These are phyloP conservation scores for Oriolus oriolus DNA, from an alignment of 2,113 vertebrate species.

Conservation along the genomic window DNA sequence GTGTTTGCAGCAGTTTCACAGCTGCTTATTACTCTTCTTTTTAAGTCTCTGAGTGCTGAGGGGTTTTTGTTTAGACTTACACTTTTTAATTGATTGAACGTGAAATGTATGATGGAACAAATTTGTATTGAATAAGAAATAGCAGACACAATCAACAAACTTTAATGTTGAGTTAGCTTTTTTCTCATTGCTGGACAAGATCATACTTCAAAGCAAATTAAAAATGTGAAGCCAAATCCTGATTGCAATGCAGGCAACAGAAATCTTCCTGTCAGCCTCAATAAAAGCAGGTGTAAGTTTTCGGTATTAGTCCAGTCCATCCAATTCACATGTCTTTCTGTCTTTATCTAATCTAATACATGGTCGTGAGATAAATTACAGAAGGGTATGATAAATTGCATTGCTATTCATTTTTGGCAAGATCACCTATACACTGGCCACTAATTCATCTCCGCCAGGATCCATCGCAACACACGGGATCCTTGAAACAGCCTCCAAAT, in stretches of 20 bases:
- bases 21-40: background rate
- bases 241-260: slow-evolving; percentile 16
- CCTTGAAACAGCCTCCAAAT: slow-evolving; percentile 16
- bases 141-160: background rate
- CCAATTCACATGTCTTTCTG: slow-evolving; percentile 42
- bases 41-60: background rate
- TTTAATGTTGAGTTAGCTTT: slow-evolving; percentile 40
- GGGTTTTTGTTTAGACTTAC: background rate
- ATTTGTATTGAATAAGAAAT: background rate
- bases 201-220: slow-evolving; percentile 56
- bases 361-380: slow-evolving; percentile 46
- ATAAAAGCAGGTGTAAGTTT: slow-evolving; percentile 45
- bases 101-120: background rate
- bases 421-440: slow-evolving; percentile 24
- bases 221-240: slow-evolving; percentile 24
- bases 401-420: slow-evolving; percentile 54
- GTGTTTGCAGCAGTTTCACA: background rate
- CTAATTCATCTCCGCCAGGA: slow-evolving; percentile 45
- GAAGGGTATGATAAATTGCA: slow-evolving; percentile 47
- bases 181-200: background rate
- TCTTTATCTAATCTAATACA: slow-evolving; percentile 64
- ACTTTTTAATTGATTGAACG: background rate
- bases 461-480: background rate
- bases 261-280: slow-evolving; percentile 43
- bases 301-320: slow-evolving; percentile 20